Percentiles rank a stretch among this genome's conserved stretches.
Conservation (phyloP, 2,888 invertebrate species). For the Charanyca ferruginea region DNA sequence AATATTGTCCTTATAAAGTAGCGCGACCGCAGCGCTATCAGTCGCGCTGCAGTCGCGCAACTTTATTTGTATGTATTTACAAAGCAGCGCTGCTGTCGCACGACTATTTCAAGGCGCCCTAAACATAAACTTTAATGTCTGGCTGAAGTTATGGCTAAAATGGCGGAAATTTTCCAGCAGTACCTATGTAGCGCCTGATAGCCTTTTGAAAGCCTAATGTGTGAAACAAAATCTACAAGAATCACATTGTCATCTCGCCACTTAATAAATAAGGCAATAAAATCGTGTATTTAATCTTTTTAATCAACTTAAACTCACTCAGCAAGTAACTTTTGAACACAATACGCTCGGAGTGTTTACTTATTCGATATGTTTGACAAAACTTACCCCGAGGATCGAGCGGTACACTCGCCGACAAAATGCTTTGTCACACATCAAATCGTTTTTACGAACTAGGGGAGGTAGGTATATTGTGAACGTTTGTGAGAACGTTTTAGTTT, state of each 20-base stretch:
- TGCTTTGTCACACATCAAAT: slow-evolving; percentile 48
- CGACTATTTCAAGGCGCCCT: too few relatives aligned
- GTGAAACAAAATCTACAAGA: background rate
- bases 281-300: slow-evolving; percentile 33
- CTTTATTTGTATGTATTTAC: too few relatives aligned
- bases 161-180: too few relatives aligned
- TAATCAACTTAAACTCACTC: slow-evolving; percentile 36
- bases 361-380: slow-evolving; percentile 52
- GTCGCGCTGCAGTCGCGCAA: too few relatives aligned
- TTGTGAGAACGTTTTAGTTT: slow-evolving; percentile 32
- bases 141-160: too few relatives aligned
- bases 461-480: slow-evolving; percentile 30
- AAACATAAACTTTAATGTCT: too few relatives aligned
- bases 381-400: slow-evolving; percentile 38
- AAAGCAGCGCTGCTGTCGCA: too few relatives aligned
- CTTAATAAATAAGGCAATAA: slow-evolving; percentile 8
- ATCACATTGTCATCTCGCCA: background rate
- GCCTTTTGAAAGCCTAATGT: too few relatives aligned
- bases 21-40: too few relatives aligned
- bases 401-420: slow-evolving; percentile 47
- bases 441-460: slow-evolving; percentile 44
- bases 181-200: too few relatives aligned
- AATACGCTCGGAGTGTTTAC: slow-evolving; percentile 51
- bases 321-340: slow-evolving; percentile 47
- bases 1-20: too few relatives aligned